A percentile compares a stretch with the other conserved stretches of the same genome.
Evolutionary conservation across 1,140 invertebrate genomes (phyloP).

Genomic region (Orussus abietinus): DNA sequence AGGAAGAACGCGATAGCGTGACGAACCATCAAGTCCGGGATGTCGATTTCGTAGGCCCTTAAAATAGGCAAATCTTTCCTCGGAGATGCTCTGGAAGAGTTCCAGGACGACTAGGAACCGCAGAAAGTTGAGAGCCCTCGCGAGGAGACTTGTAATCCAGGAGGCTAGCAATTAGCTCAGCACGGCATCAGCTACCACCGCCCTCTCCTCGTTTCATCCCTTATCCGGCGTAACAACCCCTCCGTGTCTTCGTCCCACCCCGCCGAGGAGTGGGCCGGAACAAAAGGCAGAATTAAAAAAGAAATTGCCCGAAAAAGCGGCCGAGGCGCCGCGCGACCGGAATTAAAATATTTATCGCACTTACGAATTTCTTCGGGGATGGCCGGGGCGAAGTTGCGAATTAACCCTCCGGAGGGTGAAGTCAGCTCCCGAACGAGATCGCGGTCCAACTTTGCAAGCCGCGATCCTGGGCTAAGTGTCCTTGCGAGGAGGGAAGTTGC

Average conservation of each 20-base stretch:
- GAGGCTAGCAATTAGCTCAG: conserved; percentile 32
- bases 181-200: conserved; percentile 18
- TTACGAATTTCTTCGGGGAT: conserved; percentile 38
- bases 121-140: conserved; percentile 30
- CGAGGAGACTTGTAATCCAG: conserved; percentile 29
- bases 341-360: conserved; percentile 42
- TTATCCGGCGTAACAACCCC: conserved; percentile 19
- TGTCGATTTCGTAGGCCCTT: too few species aligned
- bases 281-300: conserved; percentile 40
- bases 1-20: too few species aligned
- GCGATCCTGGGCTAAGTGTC: too few species aligned
- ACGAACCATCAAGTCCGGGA: too few species aligned
- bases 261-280: conserved; percentile 14
- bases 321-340: conserved; percentile 18
- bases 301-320: conserved; percentile 30
- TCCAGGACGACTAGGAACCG: conserved; percentile 20
- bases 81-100: too few species aligned
- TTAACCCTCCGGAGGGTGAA: conserved; percentile 44
- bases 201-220: conserved; percentile 15
- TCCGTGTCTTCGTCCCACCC: conserved; percentile 4
- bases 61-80: too few species aligned
- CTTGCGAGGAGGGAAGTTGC: too few species aligned
- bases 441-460: not conserved
- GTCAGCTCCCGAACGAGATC: too few species aligned
- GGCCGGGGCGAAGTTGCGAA: conserved; percentile 41